A percentile compares a stretch with the other conserved stretches of the same genome.
Evolutionary conservation across 2,113 vertebrate species (phyloP).

Genomic region (Carassius gibelio): DNA sequence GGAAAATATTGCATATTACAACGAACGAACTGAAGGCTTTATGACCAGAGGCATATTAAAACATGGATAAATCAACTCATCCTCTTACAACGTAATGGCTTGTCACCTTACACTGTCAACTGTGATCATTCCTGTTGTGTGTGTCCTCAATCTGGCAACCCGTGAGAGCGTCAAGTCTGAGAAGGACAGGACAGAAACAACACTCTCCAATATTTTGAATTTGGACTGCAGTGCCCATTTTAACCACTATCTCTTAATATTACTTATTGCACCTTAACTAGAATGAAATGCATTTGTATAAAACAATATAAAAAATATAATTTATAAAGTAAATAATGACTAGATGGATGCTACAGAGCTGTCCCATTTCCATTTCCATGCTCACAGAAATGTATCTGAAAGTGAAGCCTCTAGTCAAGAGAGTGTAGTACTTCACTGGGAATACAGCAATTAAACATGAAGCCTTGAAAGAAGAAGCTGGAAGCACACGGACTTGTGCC

Average conservation of each 20-base stretch:
- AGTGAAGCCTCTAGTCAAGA: background rate
- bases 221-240: background rate
- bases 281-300: background rate
- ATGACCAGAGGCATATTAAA: background rate
- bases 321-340: background rate
- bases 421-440: background rate
- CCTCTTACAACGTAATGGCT: background rate
- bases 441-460: background rate
- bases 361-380: background rate
- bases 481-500: background rate
- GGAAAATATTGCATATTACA: background rate
- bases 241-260: background rate
- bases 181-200: background rate
- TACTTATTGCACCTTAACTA: background rate
- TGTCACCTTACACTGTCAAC: background rate
- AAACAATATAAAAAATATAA: background rate
- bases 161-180: background rate
- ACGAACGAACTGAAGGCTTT: background rate
- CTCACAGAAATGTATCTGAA: background rate
- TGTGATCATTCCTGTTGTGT: background rate
- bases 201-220: no score
- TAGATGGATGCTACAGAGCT: background rate
- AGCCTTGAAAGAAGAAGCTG: background rate
- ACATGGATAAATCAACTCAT: background rate
- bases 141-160: background rate